Base-by-base conservation (phyloP, 1,140 invertebrate species). In the Macrostomum lignano region DNA sequence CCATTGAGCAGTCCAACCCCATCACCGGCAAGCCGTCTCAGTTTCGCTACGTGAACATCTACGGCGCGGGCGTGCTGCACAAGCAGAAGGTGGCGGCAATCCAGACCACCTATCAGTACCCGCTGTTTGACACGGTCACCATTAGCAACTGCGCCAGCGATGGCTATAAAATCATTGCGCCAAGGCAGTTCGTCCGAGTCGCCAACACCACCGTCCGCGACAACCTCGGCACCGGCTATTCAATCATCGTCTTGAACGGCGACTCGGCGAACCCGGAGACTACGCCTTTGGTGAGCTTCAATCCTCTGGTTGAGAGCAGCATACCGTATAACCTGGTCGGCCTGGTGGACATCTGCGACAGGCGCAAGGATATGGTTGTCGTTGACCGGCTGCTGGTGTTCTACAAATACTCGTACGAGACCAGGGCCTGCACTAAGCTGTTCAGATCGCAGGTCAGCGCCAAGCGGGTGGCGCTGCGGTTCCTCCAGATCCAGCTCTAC, bases 401-500 rank as follows among this genome's bases (percentile, higher is more conserved):
- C 51, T 94, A 86, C 52, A 93, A 91, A 51, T 98, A 98, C 43
- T 78, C 88, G 41, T 86, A 86, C 44, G 69, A 72, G 53, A 73
- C 79, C 0, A 73, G 91, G 5, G 88, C 88, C 51, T 98, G 88
- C 52, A 75, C 96, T 0, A 98, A 98, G 58, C 82, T 94, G 42
- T 88, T 98, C 44, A 38, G 44, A 3, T 40, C 40, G 26, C 36
- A 40, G 11, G 39, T 31, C 17, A 33, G 42, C 7, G 37, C 36
- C 21, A 46, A 44, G 35, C 35, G 25, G 13, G 41, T 56, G n/a
- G 44, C 46, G 6, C 25, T 56, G 7, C 38, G 53, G 14, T 60
- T 93, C 14, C 61, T 93, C 7, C 82, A 94, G 46, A 74, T 84
- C 38, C 86, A 88, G 60, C 55, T 93, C 7, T 86, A 77, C 42